Evolutionary conservation across 2,113 vertebrate genomes (phyloP), one percentile per base, ranked within the genome.

Genomic region (Perccottus glenii): DNA sequence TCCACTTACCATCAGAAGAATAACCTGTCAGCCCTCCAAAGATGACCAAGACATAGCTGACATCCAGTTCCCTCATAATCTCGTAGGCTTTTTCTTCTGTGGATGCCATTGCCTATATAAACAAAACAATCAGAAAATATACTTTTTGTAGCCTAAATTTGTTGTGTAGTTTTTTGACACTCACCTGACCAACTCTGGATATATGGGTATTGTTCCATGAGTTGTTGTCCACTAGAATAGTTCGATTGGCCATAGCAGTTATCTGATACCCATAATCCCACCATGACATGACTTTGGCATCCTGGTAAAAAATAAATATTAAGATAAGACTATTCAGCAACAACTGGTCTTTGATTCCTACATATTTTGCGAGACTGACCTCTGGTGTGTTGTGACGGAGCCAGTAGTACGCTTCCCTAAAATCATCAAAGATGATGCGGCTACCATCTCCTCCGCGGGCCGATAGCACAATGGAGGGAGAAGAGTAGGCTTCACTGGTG

Each of bases 241-340:
- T 99, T 70, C 98, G 93, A 87, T 99, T 99, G 14, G 98, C 98
- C 97, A 99, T 99, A 16, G 97, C 98, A 0, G 98, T 99, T 72
- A 99, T 99, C 88, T 99, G 97, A 78, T 99, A 99, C 0, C 97
- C 97, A 0, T 99, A 99, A 91, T 99, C 98, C 98, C 98, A 99
- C 98, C 98, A 99, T 0, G 98, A 99, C 98, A 99, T 99, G 68
- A 99, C 97, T 77, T 99, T 99, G 0, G 98, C 96, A 69, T 99
- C 97, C 98, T 99, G 63, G 6, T 64, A 56, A 15, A 12, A n/a
- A 42, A 69, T 11, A n/a, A 58, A 43, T 19, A 10, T 19, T 58
- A 43, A 3, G 10, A 43, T 43, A 3, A 43, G 10, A 27, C 19
- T 27, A 27, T 27, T 27, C 19, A 27, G 19, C 19, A 27, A 11